Conservation (phyloP, 2,113 vertebrate genomes). For the Arothron firmamentum region DNA sequence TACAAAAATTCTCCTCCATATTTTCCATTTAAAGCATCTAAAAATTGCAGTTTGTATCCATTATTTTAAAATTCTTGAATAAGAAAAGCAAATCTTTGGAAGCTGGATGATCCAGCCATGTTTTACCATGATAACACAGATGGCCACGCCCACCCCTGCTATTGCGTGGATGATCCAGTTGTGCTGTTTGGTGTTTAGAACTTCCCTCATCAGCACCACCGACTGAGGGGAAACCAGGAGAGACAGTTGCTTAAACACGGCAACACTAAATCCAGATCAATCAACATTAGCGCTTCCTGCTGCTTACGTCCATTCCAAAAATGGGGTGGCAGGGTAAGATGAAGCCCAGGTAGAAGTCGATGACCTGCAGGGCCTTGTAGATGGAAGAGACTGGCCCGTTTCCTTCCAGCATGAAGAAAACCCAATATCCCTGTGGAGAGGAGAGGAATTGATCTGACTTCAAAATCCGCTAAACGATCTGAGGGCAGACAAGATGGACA, state of each 20-base stretch:
- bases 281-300: neutral
- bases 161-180: constrained; percentile 64
- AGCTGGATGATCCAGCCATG: neutral
- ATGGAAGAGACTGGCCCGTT: constrained; percentile 64
- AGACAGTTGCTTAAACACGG: neutral
- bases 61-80: too few species aligned
- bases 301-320: constrained; percentile 67
- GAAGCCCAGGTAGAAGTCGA: constrained; percentile 67
- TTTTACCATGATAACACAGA: constrained; percentile 66
- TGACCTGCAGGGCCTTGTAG: constrained; percentile 69
- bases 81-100: neutral
- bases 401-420: constrained; percentile 68
- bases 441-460: constrained; percentile 7
- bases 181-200: constrained; percentile 53
- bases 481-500: constrained; percentile 11
- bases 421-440: constrained; percentile 65
- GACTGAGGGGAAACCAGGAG: constrained; percentile 39
- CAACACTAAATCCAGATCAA: neutral
- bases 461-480: too few species aligned
- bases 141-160: constrained; percentile 50
- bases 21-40: too few species aligned
- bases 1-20: too few species aligned
- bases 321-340: constrained; percentile 60
- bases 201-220: constrained; percentile 56
- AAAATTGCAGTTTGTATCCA: too few species aligned